Evolutionary conservation across 2,888 invertebrate species (phyloP).

Genomic region (Erpobdella octoculata): DNA sequence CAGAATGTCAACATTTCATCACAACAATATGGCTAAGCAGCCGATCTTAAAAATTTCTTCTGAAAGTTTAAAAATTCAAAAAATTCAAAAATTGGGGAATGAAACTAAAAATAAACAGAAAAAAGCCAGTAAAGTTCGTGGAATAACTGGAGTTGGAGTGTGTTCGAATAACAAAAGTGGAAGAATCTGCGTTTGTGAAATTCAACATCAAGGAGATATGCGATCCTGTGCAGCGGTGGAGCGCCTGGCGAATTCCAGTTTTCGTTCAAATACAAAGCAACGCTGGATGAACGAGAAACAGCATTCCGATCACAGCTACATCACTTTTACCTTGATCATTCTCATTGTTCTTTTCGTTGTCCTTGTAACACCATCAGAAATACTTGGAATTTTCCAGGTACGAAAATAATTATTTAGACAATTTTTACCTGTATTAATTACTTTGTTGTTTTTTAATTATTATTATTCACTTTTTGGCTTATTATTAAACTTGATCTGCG

Average conservation of each 20-base stretch:
- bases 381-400: slow-evolving; percentile 23
- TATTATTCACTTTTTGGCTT: background rate
- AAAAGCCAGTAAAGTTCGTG: too few relatives aligned
- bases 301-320: slow-evolving; percentile 15
- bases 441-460: background rate
- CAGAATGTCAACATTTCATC: background rate
- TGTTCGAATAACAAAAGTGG: background rate
- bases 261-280: background rate
- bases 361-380: slow-evolving; percentile 15
- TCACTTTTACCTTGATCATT: slow-evolving; percentile 8
- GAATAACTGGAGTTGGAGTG: background rate
- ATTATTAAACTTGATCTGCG: background rate
- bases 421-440: background rate
- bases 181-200: background rate
- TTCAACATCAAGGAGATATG: too few relatives aligned
- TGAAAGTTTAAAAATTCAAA: too few relatives aligned
- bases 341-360: slow-evolving; percentile 17
- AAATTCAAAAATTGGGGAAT: too few relatives aligned
- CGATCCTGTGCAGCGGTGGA: too few relatives aligned
- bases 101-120: too few relatives aligned
- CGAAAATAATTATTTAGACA: background rate
- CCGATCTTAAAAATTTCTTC: too few relatives aligned
- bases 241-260: background rate
- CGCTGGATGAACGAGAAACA: background rate
- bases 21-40: background rate